Evolutionary conservation across 2,888 invertebrate genomes (phyloP), one percentile per base, ranked within the genome.

Genomic region (Cerastoderma edule): DNA sequence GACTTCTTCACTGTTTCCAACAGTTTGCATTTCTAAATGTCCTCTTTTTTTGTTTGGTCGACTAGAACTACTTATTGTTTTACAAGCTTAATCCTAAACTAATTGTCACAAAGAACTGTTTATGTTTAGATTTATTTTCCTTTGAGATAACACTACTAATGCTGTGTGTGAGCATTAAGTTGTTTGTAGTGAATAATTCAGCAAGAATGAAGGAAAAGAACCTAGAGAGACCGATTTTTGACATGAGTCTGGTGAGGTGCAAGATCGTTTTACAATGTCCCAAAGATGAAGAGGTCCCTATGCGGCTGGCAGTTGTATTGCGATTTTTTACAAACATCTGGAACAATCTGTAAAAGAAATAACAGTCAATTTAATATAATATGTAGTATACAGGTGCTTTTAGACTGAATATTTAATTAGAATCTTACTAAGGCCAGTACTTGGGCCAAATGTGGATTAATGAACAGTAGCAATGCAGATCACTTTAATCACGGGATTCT

Each of bases 181-280:
- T 88, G 81, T 89, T 87, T 60, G 87, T 87, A 66, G 87, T 89
- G 68, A 83, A 89, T 60, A 90, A 89, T 75, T 89, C 89, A 8
- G 89, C 88, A 60, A 86, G 69, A 66, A 85, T 87, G 54, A 88
- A 88, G 22, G 86, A 87, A 72, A 89, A 90, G 67, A 89, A 81
- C 65, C 85, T 83, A 33, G 87, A 89, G 39, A 88, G 80, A 72
- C 87, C 88, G 48, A 88, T 76, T 85, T 89, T 89, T 77, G 87
- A 87, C 89, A 89, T 89, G 83, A 87, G 89, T 83, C 89, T 87
- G 56, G 75, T 78, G 50, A 88, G 80, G 78, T 89, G 88, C 39
- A 90, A 75, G 19, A 78, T 76, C 24, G 75, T 48, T 44, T 72
- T 78, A 56, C 60, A 48, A 27, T 30, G 35, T 46, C 30, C 60